Base-by-base conservation (phyloP, 2,888 invertebrate species). In the Eupeodes latifasciatus region DNA sequence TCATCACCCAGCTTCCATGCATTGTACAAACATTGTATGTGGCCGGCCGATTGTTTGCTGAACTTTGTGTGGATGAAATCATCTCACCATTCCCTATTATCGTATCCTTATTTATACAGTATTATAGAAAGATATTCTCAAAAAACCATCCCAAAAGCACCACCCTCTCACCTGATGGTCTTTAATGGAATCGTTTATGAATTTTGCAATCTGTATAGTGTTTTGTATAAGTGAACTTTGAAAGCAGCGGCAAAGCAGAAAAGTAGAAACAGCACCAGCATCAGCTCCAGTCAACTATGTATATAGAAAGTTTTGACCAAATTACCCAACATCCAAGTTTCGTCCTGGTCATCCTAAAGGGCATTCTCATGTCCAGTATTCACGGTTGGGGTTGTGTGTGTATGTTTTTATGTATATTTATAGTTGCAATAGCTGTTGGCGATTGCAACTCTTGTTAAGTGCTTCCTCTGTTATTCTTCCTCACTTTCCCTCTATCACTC, bases 11-110 rank as follows among this genome's bases (percentile, higher is more conserved):
- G 57, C 27, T 7, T 11, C 10, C 11, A 19, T 34, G 7, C 34
- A 27, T 57, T 74, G 14, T 66, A 51, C 53, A 69, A 71, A 82
- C 77, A 72, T 55, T 61, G 61, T 66, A 74, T 72, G 72, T 19
- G 69, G 67, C 74, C 19, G 55, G 74, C 61, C 51, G 69, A 74
- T 79, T 74, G 79, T 84, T 84, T 84, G 79, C 47, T n/a, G 66
- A 78, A 67, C 66, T 44, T 83, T 84, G 27, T 79, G 66, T 74
- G 74, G 49, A 69, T 83, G 16, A 51, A 83, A 78, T 44, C 16
- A 72, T 44, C n/a, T 16, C 40, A 9, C 16, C 27, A 16, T 44
- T 44, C 4, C 19, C 7, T 19, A 14, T 5, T 27, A 27, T 12
- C 12, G 12, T 11, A 10, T 3, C 44, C 12, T 11, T 10, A 10